These are phyloP conservation scores for Nothobranchius kuhntae DNA, from an alignment of 2,113 vertebrate species.

Conservation along the genomic window DNA sequence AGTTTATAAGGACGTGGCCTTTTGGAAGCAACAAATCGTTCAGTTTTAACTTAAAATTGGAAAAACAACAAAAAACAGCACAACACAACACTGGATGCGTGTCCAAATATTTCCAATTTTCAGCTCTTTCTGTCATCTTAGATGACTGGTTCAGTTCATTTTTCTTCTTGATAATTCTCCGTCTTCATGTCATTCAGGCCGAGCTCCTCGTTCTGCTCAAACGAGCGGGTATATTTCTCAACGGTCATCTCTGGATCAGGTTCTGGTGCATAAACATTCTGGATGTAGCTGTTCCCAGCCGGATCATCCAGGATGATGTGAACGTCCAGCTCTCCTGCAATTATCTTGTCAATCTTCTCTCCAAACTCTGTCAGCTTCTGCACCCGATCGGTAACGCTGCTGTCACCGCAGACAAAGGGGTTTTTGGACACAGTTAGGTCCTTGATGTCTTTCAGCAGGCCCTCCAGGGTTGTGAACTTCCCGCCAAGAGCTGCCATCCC, in stretches of 20 bases:
- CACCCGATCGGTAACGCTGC: slow-evolving; percentile 56
- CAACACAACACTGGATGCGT: slow-evolving; percentile 4
- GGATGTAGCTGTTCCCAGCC: slow-evolving; percentile 93
- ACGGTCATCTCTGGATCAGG: slow-evolving; percentile 87
- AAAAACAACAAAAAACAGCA: too few relatives aligned
- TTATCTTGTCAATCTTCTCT: slow-evolving; percentile 84
- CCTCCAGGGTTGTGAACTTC: slow-evolving; percentile 96
- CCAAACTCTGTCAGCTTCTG: slow-evolving; percentile 85
- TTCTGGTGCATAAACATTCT: slow-evolving; percentile 93
- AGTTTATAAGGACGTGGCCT: background rate
- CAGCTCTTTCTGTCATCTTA: slow-evolving; percentile 1
- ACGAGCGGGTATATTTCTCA: slow-evolving; percentile 85
- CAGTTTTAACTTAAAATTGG: slow-evolving; percentile 35
- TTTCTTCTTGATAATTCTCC: slow-evolving; percentile 81
- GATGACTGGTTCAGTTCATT: background rate
- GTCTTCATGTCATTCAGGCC: slow-evolving; percentile 96
- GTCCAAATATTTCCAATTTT: background rate
- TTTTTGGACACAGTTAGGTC: slow-evolving; percentile 89
- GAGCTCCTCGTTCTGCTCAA: slow-evolving; percentile 92
- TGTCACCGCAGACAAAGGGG: slow-evolving; percentile 91
- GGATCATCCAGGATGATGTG: slow-evolving; percentile 90
- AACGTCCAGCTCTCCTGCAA: slow-evolving; percentile 74
- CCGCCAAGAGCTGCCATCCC: slow-evolving; percentile 92
- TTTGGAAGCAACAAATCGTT: background rate
- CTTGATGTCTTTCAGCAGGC: slow-evolving; percentile 89